These are phyloP conservation scores for Linurgus olivaceus DNA, from an alignment of 2,797 vertebrate species.

Conservation along the genomic window DNA sequence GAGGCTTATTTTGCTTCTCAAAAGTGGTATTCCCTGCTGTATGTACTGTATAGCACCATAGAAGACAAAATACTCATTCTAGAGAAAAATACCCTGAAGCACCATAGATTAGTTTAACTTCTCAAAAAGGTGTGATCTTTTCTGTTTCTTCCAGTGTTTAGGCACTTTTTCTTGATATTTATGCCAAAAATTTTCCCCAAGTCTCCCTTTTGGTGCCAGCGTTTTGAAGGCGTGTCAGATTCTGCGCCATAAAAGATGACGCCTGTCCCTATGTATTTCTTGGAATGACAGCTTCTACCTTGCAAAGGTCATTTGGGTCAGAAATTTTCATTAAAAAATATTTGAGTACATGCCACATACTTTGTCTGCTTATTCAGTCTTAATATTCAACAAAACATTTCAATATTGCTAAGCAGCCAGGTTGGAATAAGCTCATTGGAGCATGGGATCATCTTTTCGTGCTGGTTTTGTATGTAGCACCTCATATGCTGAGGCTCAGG, in stretches of 20 bases:
- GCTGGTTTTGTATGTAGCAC: conserved; percentile 13
- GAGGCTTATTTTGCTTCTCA: conserved; percentile 6
- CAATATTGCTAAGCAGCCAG: conserved; percentile 43
- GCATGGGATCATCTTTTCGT: neutral
- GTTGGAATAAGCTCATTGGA: neutral
- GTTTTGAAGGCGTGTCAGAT: neutral
- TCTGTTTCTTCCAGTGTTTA: neutral
- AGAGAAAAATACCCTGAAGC: neutral
- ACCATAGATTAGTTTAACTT: neutral
- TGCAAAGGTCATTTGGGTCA: conserved; percentile 33
- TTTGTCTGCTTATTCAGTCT: conserved; percentile 52
- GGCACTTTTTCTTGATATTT: neutral
- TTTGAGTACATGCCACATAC: conserved; percentile 48
- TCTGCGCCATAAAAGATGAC: neutral
- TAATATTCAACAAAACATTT: conserved; percentile 48
- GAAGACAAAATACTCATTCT: neutral
- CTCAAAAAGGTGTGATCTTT: neutral
- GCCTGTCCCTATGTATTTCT: neutral
- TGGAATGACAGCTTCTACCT: conserved; percentile 49
- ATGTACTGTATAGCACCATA: neutral
- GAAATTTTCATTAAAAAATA: conserved; percentile 67
- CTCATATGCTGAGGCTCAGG: neutral
- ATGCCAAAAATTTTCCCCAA: neutral
- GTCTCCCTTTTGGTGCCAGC: neutral
- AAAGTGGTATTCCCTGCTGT: neutral